A percentile compares a stretch with the other conserved stretches of the same genome.
Evolutionary conservation across 92 coral and sea anemone genomes (phyloP).

Genomic region (Phenganax marumi): DNA sequence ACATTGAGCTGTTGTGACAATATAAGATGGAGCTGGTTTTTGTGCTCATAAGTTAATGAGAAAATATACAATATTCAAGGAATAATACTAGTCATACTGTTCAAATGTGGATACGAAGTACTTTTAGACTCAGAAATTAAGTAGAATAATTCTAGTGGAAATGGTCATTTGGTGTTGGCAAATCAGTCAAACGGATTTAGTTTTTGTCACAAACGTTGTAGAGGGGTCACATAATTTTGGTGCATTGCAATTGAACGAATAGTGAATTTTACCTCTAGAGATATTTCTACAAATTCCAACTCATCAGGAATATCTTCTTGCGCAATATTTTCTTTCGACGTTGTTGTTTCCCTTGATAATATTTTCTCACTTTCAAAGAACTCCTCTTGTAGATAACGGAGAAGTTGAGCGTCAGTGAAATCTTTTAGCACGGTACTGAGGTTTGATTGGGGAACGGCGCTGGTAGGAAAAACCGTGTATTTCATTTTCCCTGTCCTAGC

Average conservation of each 20-base stretch:
- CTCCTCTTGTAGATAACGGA: background rate
- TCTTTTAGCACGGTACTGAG: background rate
- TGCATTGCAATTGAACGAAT: background rate
- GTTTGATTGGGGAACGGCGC: background rate
- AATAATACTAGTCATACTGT: too few species aligned
- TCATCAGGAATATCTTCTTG: slow-evolving; percentile 18
- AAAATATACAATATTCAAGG: too few species aligned
- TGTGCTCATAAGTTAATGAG: too few species aligned
- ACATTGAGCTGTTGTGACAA: too few species aligned
- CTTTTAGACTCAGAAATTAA: too few species aligned
- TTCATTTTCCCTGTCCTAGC: background rate
- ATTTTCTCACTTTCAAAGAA: background rate
- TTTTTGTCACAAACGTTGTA: too few species aligned
- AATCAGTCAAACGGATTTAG: too few species aligned
- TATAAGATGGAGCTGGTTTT: too few species aligned
- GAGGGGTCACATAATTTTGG: too few species aligned
- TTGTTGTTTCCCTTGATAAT: background rate
- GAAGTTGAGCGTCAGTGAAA: background rate
- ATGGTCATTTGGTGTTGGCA: too few species aligned
- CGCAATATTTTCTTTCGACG: background rate
- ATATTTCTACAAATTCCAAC: slow-evolving; percentile 22
- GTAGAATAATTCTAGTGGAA: too few species aligned
- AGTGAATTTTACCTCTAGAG: slow-evolving; percentile 18
- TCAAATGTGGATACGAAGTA: too few species aligned
- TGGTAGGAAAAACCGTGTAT: background rate